Evolutionary conservation across 2,888 invertebrate genomes (phyloP).

Genomic region (Psylliodes chrysocephalus): DNA sequence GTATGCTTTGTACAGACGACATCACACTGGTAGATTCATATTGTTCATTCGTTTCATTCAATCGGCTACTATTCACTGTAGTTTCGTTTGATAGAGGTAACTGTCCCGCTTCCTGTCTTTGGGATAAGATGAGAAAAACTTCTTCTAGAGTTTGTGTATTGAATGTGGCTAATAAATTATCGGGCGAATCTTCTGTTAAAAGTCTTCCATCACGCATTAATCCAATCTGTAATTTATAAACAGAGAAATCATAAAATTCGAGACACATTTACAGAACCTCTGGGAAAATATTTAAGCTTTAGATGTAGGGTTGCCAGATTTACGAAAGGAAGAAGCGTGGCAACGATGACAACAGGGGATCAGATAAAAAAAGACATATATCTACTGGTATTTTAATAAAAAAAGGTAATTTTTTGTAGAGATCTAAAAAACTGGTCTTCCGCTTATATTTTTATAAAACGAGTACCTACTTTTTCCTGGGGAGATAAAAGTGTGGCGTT

Average conservation of each 20-base stretch:
- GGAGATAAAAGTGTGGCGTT: too few relatives aligned
- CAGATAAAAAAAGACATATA: background rate
- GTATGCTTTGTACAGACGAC: slow-evolving; percentile 1
- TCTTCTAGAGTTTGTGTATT: slow-evolving; percentile 82
- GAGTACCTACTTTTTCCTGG: too few relatives aligned
- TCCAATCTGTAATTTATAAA: slow-evolving; percentile 86
- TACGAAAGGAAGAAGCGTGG: too few relatives aligned
- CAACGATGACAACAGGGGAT: too few relatives aligned
- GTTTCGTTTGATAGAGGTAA: background rate
- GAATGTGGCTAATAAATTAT: slow-evolving; percentile 74
- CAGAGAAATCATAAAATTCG: too few relatives aligned
- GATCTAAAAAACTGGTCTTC: too few relatives aligned
- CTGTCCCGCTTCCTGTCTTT: slow-evolving; percentile 67
- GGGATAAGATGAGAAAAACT: slow-evolving; percentile 83
- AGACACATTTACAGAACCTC: background rate
- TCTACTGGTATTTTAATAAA: background rate
- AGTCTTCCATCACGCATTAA: slow-evolving; percentile 86
- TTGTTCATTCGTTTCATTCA: background rate
- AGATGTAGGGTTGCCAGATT: too few relatives aligned
- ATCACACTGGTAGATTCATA: background rate
- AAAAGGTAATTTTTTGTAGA: background rate
- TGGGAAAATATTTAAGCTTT: background rate
- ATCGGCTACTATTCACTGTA: background rate
- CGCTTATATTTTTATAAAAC: too few relatives aligned
- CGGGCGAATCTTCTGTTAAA: slow-evolving; percentile 84